Conservation (phyloP, 2,113 vertebrate genomes). For the Eclectus roratus region DNA sequence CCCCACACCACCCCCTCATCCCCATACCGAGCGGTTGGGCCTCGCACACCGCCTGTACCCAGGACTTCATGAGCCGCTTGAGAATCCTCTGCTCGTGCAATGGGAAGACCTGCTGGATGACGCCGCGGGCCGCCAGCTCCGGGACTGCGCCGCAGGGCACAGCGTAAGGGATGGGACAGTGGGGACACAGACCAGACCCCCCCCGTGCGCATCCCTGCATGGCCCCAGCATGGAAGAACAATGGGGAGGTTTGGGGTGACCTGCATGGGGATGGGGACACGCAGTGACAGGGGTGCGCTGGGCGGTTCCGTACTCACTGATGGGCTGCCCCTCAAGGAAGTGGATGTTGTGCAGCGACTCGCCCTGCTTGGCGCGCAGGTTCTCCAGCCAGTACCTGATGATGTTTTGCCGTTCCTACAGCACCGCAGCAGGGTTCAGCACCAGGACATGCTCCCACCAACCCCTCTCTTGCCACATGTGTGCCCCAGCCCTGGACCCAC, state of each 20-base stretch:
- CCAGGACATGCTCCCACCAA: fast-evolving
- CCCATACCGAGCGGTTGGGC: constrained; percentile 88
- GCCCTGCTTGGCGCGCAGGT: constrained; percentile 92
- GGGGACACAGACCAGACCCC: not conserved
- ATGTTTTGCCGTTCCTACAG: constrained; percentile 93
- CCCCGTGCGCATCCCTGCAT: fast-evolving
- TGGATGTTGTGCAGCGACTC: constrained; percentile 93
- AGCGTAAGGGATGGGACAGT: not conserved
- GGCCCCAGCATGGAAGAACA: not conserved
- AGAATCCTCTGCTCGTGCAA: constrained; percentile 95
- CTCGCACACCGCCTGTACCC: constrained; percentile 95
- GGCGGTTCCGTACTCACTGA: constrained; percentile 81
- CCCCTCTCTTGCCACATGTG: not conserved
- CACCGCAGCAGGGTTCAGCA: not conserved
- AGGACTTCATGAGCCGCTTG: constrained; percentile 93
- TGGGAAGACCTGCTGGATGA: constrained; percentile 95
- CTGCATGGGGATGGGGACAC: fast-evolving
- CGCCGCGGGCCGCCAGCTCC: constrained; percentile 88
- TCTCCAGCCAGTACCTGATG: constrained; percentile 96
- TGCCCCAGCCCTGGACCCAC: fast-evolving
- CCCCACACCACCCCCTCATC: fast-evolving
- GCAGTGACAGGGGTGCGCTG: not conserved
- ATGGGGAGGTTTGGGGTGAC: not conserved
- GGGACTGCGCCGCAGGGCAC: constrained; percentile 77
- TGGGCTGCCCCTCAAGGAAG: constrained; percentile 96